phyloP scores from a whole-genome alignment of 2,888 invertebrate genomes.

The Drosophila fungiperda region DNA sequence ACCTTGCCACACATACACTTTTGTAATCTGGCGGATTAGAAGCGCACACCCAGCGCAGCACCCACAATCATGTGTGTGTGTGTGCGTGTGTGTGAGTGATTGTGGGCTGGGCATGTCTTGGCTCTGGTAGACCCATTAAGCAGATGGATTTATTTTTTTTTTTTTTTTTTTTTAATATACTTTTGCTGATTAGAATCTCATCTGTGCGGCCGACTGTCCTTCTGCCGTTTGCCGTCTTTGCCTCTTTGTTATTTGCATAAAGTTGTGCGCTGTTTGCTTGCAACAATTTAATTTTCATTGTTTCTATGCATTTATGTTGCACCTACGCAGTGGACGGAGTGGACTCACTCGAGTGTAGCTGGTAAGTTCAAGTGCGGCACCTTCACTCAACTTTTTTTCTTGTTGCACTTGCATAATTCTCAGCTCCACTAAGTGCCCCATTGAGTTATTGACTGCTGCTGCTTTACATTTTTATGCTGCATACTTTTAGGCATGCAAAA shows the following conservation, averaged over 20 bases:
- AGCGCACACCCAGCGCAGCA: constrained; percentile 34
- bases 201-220: constrained; percentile 26
- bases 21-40: constrained; percentile 75
- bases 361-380: constrained; percentile 56
- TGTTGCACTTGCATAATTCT: constrained; percentile 27
- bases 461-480: constrained; percentile 11
- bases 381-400: constrained; percentile 33
- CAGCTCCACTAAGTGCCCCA: constrained; percentile 2
- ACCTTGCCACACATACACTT: constrained; percentile 49
- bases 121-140: constrained; percentile 60
- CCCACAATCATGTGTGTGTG: constrained; percentile 33
- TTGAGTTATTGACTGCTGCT: not conserved
- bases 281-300: constrained; percentile 77
- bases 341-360: constrained; percentile 57
- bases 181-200: constrained; percentile 32
- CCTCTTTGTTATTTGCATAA: constrained; percentile 63
- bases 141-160: constrained; percentile 74
- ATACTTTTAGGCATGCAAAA: constrained; percentile 26
- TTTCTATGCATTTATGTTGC: constrained; percentile 78
- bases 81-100: constrained; percentile 12
- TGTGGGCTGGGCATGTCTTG: constrained; percentile 39
- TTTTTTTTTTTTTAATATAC: constrained; percentile 55
- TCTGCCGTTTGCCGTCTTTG: constrained; percentile 5
- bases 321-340: constrained; percentile 44
- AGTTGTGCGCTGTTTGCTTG: constrained; percentile 52